Evolutionary conservation across 2,888 invertebrate genomes (phyloP).

Genomic region (Drosophila macrospina): DNA sequence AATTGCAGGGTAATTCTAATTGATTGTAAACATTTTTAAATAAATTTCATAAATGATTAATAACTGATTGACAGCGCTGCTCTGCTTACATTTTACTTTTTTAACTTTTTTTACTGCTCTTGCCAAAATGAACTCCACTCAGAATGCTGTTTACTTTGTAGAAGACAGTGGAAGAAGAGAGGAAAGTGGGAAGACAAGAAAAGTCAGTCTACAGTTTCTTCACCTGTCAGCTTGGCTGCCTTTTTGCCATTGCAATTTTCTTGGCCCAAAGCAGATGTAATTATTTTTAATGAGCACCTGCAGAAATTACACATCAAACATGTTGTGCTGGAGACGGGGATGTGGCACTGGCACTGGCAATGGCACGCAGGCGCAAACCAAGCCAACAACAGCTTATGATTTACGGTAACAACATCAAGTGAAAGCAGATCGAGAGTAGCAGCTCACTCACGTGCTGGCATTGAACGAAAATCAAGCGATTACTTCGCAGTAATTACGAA

Average conservation of each 20-base stretch:
- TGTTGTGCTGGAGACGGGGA: slow-evolving; percentile 12
- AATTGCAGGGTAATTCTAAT: too few relatives aligned
- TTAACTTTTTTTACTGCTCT: too few relatives aligned
- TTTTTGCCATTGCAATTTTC: slow-evolving; percentile 60
- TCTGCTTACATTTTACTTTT: too few relatives aligned
- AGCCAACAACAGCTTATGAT: slow-evolving; percentile 60
- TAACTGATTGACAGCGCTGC: too few relatives aligned
- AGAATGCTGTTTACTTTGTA: slow-evolving; percentile 4
- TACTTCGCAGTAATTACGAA: slow-evolving; percentile 70
- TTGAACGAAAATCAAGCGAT: slow-evolving; percentile 56
- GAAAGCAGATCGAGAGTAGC: neutral
- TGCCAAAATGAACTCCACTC: neutral
- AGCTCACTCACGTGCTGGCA: slow-evolving; percentile 21
- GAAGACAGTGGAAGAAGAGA: neutral
- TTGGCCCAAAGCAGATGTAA: slow-evolving; percentile 74
- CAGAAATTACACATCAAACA: slow-evolving; percentile 79
- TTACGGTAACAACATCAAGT: slow-evolving; percentile 53
- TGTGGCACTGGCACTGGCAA: slow-evolving; percentile 5
- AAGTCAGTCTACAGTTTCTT: slow-evolving; percentile 46
- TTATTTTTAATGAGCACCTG: slow-evolving; percentile 79
- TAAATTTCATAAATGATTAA: too few relatives aligned
- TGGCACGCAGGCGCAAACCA: slow-evolving; percentile 48
- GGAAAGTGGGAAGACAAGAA: slow-evolving; percentile 13
- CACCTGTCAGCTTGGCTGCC: slow-evolving; percentile 62
- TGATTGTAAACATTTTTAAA: too few relatives aligned